Percentiles rank a stretch among this genome's conserved stretches.
phyloP scores from a whole-genome alignment of 2,113 vertebrate genomes.

The Myotis lucifugus region DNA sequence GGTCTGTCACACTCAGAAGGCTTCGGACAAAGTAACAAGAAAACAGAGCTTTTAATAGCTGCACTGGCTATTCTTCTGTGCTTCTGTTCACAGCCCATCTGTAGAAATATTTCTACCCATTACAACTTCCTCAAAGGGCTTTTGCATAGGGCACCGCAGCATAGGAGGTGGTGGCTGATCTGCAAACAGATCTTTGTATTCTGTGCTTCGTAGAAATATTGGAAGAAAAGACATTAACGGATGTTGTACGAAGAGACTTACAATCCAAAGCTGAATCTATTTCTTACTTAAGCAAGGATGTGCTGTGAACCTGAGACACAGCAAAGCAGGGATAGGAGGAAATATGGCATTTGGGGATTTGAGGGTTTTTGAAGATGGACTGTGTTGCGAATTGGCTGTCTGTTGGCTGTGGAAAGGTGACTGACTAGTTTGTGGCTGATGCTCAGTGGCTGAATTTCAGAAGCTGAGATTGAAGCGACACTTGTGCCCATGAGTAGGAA shows the following conservation, averaged over 20 bases:
- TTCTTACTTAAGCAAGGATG: neutral
- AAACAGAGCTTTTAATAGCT: neutral
- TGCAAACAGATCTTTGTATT: neutral
- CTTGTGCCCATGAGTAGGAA: neutral
- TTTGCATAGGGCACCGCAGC: neutral
- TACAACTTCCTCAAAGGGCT: neutral
- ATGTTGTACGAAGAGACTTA: neutral
- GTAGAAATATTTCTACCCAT: neutral
- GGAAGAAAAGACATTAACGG: neutral
- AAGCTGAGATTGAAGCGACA: neutral
- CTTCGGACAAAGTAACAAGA: neutral
- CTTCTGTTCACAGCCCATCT: neutral
- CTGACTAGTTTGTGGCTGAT: neutral
- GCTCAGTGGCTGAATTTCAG: neutral
- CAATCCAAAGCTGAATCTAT: neutral
- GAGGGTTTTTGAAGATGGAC: neutral
- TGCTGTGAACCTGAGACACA: neutral
- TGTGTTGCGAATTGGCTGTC: neutral
- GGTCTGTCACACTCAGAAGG: neutral
- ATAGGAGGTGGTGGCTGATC: neutral
- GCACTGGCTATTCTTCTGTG: neutral
- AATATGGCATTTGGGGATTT: neutral
- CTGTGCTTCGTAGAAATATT: neutral
- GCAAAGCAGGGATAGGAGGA: neutral
- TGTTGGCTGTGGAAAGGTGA: neutral